A percentile compares a stretch with the other conserved stretches of the same genome.
phyloP scores from a whole-genome alignment of 1,140 invertebrate genomes.

The Zaprionus camerounensis region DNA sequence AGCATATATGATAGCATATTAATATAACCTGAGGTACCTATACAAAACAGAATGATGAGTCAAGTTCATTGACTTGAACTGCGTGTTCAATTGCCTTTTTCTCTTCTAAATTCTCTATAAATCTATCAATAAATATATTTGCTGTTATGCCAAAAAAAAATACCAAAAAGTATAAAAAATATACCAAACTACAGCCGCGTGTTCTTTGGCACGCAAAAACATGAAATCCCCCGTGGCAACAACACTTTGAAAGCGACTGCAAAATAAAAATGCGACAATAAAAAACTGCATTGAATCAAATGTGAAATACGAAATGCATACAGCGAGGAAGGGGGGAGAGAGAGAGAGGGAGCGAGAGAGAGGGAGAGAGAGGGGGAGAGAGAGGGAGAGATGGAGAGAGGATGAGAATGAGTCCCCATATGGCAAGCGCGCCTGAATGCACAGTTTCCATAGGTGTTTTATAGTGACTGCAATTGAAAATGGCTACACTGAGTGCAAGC shows the following conservation, averaged over 20 bases:
- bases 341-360: background rate
- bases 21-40: too few relatives aligned
- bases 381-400: background rate
- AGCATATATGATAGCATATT: too few relatives aligned
- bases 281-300: conserved; percentile 38
- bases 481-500: conserved; percentile 3
- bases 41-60: background rate
- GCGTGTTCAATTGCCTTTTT: background rate
- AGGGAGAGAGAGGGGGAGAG: background rate
- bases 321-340: background rate
- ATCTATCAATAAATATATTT: background rate
- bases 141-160: background rate
- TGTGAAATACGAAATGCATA: conserved; percentile 31
- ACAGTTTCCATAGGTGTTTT: background rate
- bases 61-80: conserved; percentile 2
- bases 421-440: conserved; percentile 1
- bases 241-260: conserved; percentile 12
- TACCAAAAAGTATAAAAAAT: background rate
- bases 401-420: background rate
- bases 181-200: background rate
- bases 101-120: background rate
- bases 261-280: conserved; percentile 4
- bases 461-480: background rate
- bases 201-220: conserved; percentile 27
- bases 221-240: conserved; percentile 12